Evolutionary conservation across 2,888 invertebrate species (phyloP), one percentile per base, ranked within the genome.

Genomic region (Acanthoscelides obtectus): DNA sequence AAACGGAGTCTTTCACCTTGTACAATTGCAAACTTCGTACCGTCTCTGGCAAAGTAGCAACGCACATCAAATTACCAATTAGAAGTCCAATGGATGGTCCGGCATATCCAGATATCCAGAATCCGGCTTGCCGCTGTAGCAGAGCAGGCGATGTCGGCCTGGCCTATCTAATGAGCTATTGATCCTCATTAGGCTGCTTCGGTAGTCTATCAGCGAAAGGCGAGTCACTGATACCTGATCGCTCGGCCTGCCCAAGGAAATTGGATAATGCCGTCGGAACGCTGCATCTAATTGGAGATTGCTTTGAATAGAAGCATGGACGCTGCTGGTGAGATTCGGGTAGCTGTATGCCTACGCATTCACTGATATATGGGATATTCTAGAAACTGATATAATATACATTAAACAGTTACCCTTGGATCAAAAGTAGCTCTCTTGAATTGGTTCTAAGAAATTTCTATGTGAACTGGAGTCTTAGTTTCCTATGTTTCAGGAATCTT

Each of bases 11-110:
- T n/a, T n/a, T n/a, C n/a, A n/a, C n/a, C n/a, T n/a, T n/a, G n/a
- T n/a, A n/a, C n/a, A n/a, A n/a, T n/a, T n/a, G n/a, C n/a, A n/a
- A n/a, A n/a, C n/a, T n/a, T n/a, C n/a, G 45, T 45, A 17, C 45
- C 45, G 45, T 12, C 17, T 45, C 45, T 45, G 45, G 45, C 25
- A 25, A 25, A 6, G 25, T 1, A 45, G 6, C 45, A 79, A 77
- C 77, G 80, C 80, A 84, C 83, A 83, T 83, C 84, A 81, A 84
- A 84, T 85, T 84, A 84, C 83, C 84, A 85, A 84, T 85, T 85
- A 84, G 82, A 82, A 83, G 82, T 45, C 45, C 45, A 17, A 4
- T 12, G 45, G 45, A 4, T 12, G 45, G 45, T 45, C 45, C 45
- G 45, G 45, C 45, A 12, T 45, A 45, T 45, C 45, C 45, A 45